Evolutionary conservation across 1,140 invertebrate species (phyloP).

Genomic region (Leptopilina boulardi): DNA sequence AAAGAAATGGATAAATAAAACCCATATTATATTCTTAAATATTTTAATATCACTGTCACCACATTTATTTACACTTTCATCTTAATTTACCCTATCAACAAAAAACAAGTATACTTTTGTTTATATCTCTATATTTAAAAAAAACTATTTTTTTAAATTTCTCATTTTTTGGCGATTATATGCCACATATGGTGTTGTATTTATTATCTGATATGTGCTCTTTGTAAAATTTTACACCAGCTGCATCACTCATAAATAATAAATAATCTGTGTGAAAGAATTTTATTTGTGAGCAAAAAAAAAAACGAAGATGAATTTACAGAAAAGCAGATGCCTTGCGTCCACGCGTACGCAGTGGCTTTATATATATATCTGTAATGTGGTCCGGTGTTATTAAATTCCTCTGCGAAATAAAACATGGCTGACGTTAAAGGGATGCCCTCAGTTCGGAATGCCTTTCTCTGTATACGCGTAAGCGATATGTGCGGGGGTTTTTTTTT

Average conservation of each 20-base stretch:
- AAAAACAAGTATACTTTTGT: too few relatives aligned
- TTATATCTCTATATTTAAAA: too few relatives aligned
- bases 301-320: conserved; percentile 47
- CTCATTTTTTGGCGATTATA: too few relatives aligned
- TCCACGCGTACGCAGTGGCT: conserved; percentile 8
- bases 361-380: conserved; percentile 36
- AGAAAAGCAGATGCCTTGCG: conserved; percentile 19
- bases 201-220: too few relatives aligned
- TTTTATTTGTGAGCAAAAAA: conserved; percentile 18
- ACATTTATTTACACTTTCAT: too few relatives aligned
- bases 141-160: too few relatives aligned
- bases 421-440: conserved; percentile 20
- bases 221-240: neutral
- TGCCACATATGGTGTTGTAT: too few relatives aligned
- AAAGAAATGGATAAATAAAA: too few relatives aligned
- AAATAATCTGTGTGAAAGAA: neutral
- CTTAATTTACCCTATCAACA: too few relatives aligned
- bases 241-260: neutral
- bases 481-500: neutral
- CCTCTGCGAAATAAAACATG: conserved; percentile 44
- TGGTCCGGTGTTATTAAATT: conserved; percentile 52
- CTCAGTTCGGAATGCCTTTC: conserved; percentile 10
- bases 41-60: too few relatives aligned
- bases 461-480: conserved; percentile 1
- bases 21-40: too few relatives aligned